Base-by-base conservation (phyloP, 2,888 invertebrate genomes). In the Panopea generosa region DNA sequence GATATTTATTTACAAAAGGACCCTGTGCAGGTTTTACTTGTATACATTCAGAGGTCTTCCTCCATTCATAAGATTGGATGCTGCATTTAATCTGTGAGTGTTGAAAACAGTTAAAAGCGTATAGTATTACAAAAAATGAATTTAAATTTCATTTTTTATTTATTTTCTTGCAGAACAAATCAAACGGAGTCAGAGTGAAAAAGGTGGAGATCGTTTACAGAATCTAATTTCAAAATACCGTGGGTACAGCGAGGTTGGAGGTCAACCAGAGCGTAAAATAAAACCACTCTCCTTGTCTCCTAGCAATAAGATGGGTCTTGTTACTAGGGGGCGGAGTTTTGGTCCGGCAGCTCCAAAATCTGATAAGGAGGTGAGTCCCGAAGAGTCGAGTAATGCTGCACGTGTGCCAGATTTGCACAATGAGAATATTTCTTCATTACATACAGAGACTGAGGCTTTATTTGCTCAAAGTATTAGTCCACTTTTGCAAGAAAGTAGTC, bases 161-260 rank as follows among this genome's bases (percentile, higher is more conserved):
- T n/a, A 50, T 53, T 56, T 33, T 11, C 43, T 61, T 73, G 1
- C 65, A 84, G 84, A 84, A 66, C 82, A 84, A 77, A 74, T 82
- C 3, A 76, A 82, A 27, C 22, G 82, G 24, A 79, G 74, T 20
- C 82, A 78, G 22, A 85, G 84, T 62, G 85, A 85, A 45, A 85
- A 83, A 55, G 87, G 86, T 38, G 82, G 85, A 4, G 87, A 86
- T 62, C 68, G 87, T 22, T 77, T 90, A 7, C 89, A 90, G 62
- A 86, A 83, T 26, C 74, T 90, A 14, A 88, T 90, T 40, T 87
- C 89, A 18, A 90, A 90, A 62, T 90, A 90, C 56, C 81, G 89
- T 22, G 88, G 86, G 45, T 86, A 89, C 70, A 86, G 86, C 45
- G 85, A 84, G 40, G 69, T 66, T 16, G 74, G 81, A 24, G 68